phyloP scores from a whole-genome alignment of 2,113 vertebrate genomes.

The Ictidomys tridecemlineatus region DNA sequence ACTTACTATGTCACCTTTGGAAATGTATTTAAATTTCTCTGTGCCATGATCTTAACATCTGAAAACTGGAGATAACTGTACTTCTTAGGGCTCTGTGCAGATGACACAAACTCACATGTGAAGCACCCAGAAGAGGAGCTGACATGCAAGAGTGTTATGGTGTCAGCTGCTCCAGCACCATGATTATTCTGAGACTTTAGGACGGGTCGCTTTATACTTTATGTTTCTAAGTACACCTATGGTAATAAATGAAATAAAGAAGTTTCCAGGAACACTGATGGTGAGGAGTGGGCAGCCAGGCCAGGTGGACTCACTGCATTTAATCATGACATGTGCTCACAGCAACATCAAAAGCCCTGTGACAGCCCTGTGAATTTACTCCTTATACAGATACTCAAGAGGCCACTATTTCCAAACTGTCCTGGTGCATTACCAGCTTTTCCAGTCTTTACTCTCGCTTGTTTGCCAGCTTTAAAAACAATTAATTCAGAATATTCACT shows the following conservation, averaged over 20 bases:
- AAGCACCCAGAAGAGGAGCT: neutral
- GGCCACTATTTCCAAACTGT: slow-evolving; percentile 16
- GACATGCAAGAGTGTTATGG: fast-evolving
- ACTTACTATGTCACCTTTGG: neutral
- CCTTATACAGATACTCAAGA: neutral
- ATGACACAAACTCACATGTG: neutral
- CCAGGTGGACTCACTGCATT: neutral
- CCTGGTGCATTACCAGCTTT: slow-evolving; percentile 6
- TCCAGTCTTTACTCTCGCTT: slow-evolving; percentile 5
- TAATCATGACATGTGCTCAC: slow-evolving; percentile 19
- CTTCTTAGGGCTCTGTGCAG: neutral
- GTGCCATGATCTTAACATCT: neutral
- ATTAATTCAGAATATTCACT: neutral
- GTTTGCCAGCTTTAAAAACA: slow-evolving; percentile 53
- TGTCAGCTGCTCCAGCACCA: neutral
- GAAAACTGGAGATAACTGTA: neutral
- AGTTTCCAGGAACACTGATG: neutral
- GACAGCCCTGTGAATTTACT: neutral
- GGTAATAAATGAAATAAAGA: neutral
- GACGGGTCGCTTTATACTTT: neutral
- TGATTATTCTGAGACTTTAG: neutral
- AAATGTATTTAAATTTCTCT: neutral
- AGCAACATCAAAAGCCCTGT: neutral
- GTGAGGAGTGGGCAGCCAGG: neutral
- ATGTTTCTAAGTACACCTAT: neutral